Percentiles rank a stretch among this genome's conserved stretches.
Evolutionary conservation across 2,888 invertebrate genomes (phyloP).

Genomic region (Drosophila nr. perissopoda): DNA sequence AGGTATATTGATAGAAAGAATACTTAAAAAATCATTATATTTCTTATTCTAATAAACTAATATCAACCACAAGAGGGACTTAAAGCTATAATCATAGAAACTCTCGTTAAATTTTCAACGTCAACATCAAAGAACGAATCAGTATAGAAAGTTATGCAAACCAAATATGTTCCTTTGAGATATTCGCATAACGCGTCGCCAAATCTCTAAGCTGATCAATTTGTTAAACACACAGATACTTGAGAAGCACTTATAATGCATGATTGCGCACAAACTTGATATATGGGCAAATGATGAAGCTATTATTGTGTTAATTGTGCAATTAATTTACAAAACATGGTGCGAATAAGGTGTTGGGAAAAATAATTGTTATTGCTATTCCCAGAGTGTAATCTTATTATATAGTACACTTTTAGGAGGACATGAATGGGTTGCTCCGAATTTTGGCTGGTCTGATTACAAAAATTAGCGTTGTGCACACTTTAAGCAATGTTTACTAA

Average conservation of each 20-base stretch:
- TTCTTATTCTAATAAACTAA: not conserved
- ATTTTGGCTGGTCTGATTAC: slow-evolving; percentile 18
- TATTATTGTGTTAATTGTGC: slow-evolving; percentile 60
- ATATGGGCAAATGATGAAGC: slow-evolving; percentile 29
- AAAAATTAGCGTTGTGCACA: slow-evolving; percentile 48
- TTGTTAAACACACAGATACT: slow-evolving; percentile 28
- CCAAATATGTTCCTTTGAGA: no score
- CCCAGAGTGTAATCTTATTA: slow-evolving; percentile 5
- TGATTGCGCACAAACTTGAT: slow-evolving; percentile 44
- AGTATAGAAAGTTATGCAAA: not conserved
- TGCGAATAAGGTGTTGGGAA: not conserved
- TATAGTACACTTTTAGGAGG: slow-evolving; percentile 5
- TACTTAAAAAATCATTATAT: not conserved
- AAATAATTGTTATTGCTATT: slow-evolving; percentile 18
- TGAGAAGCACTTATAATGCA: slow-evolving; percentile 21
- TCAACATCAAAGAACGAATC: not conserved
- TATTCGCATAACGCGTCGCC: not conserved
- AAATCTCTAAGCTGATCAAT: slow-evolving; percentile 20
- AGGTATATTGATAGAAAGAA: not conserved
- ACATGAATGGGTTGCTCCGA: slow-evolving; percentile 3
- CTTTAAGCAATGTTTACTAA: slow-evolving; percentile 50
- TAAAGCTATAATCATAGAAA: not conserved
- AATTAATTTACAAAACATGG: slow-evolving; percentile 48
- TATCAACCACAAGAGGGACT: not conserved
- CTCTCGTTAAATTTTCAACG: not conserved